These are phyloP conservation scores for Lepus townsendii DNA, from an alignment of 2,797 vertebrate genomes.

Conservation along the genomic window DNA sequence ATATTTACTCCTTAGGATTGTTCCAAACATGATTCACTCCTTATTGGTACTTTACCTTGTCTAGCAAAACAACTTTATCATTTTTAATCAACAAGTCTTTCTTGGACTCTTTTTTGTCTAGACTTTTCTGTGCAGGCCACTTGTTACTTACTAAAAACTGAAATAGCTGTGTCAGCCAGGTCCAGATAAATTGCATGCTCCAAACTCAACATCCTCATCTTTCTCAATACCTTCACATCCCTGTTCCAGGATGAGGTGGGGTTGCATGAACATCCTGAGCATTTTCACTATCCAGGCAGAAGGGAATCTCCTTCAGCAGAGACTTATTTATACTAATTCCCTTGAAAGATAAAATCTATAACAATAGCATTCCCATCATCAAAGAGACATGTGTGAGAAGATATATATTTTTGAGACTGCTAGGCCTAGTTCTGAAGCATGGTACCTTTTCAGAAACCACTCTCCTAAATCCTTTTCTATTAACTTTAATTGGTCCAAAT, in stretches of 20 bases:
- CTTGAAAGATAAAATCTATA: neutral
- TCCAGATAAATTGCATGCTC: neutral
- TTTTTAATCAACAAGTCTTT: neutral
- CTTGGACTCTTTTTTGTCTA: neutral
- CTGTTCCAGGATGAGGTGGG: neutral
- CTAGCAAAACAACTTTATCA: neutral
- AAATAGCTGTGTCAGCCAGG: constrained; percentile 12
- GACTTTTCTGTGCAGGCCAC: neutral
- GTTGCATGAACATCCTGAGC: neutral
- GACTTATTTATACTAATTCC: neutral
- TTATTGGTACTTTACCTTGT: neutral
- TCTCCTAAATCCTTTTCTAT: neutral
- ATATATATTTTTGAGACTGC: neutral
- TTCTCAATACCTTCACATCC: neutral
- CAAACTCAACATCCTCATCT: neutral
- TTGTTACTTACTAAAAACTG: constrained; percentile 14
- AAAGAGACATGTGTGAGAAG: neutral
- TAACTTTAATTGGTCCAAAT: neutral
- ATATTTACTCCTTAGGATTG: neutral
- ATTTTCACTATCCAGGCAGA: neutral
- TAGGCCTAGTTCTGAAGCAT: neutral
- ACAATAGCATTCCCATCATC: neutral
- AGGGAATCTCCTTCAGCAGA: neutral
- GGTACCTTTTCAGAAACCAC: neutral
- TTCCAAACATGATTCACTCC: neutral